Evolutionary conservation across 2,888 invertebrate genomes (phyloP).

Genomic region (Polia nebulosa): DNA sequence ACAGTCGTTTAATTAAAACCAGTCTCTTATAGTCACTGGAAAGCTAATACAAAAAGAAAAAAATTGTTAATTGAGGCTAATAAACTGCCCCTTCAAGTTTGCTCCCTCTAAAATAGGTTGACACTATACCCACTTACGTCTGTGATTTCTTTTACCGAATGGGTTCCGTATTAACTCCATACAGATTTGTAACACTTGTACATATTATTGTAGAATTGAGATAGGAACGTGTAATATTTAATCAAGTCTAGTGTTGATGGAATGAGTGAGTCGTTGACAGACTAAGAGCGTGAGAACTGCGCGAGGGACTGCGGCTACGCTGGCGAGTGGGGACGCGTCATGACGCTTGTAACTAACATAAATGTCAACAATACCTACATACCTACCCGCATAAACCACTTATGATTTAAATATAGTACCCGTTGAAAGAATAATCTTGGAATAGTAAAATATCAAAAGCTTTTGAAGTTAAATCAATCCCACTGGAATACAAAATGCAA

Average conservation of each 20-base stretch:
- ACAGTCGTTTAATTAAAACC: conserved; percentile 10
- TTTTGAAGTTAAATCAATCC: not conserved
- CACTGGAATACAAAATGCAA: not conserved
- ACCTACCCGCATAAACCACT: conserved; percentile 41
- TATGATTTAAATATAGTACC: conserved; percentile 33
- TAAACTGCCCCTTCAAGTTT: not conserved
- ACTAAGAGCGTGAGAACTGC: conserved; percentile 78
- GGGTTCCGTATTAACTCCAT: not conserved
- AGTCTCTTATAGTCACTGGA: not conserved
- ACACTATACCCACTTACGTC: not conserved
- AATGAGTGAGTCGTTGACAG: conserved; percentile 76
- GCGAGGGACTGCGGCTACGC: conserved; percentile 22
- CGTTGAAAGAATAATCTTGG: conserved; percentile 22
- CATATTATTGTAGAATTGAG: conserved; percentile 25
- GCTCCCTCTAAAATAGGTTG: not conserved
- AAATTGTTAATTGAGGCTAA: conserved; percentile 8
- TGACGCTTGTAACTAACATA: conserved; percentile 27
- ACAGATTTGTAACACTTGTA: conserved; percentile 25
- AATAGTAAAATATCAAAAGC: conserved; percentile 7
- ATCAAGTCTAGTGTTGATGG: conserved; percentile 72
- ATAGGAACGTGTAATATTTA: conserved; percentile 44
- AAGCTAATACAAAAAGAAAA: not conserved
- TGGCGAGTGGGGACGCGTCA: conserved; percentile 38
- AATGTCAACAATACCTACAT: conserved; percentile 24
- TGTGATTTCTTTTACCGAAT: not conserved